phyloP scores from a whole-genome alignment of 2,797 vertebrate genomes.

The Poeciliopsis paucimaculata region DNA sequence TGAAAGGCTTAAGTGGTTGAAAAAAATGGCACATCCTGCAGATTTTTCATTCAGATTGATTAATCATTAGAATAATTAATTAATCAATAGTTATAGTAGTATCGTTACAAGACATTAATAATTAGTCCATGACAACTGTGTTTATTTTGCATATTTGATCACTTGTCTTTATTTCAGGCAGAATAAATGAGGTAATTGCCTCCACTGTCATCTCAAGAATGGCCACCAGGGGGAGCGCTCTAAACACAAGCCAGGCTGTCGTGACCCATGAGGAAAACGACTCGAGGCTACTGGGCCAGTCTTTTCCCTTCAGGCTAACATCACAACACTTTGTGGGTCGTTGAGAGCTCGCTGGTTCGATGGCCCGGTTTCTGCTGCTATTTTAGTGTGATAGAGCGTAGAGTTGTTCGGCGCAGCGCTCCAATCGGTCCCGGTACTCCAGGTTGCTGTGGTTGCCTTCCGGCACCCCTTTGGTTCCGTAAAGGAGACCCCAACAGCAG shows the following conservation, averaged over 20 bases:
- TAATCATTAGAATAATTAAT: too few relatives aligned
- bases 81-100: too few relatives aligned
- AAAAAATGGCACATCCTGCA: too few relatives aligned
- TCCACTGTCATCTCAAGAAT: conserved; percentile 45
- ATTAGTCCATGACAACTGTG: background rate
- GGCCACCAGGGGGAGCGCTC: conserved; percentile 59
- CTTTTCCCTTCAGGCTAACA: conserved; percentile 40
- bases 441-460: conserved; percentile 79
- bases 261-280: conserved; percentile 6
- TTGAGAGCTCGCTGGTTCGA: conserved; percentile 34
- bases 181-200: conserved; percentile 48
- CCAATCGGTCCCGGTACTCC: conserved; percentile 82
- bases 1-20: too few relatives aligned
- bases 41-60: too few relatives aligned
- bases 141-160: conserved; percentile 44
- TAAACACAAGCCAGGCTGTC: background rate
- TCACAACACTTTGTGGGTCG: conserved; percentile 22
- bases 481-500: conserved; percentile 83
- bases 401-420: conserved; percentile 73
- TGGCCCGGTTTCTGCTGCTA: conserved; percentile 35
- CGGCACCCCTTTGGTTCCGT: conserved; percentile 78
- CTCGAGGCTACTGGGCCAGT: conserved; percentile 58
- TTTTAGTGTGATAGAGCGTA: conserved; percentile 77
- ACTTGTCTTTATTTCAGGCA: conserved; percentile 37
- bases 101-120: background rate